Percentiles rank a stretch among this genome's conserved stretches.
Evolutionary conservation across 2,888 invertebrate species (phyloP).

Genomic region (Zygogramma bicolorata): DNA sequence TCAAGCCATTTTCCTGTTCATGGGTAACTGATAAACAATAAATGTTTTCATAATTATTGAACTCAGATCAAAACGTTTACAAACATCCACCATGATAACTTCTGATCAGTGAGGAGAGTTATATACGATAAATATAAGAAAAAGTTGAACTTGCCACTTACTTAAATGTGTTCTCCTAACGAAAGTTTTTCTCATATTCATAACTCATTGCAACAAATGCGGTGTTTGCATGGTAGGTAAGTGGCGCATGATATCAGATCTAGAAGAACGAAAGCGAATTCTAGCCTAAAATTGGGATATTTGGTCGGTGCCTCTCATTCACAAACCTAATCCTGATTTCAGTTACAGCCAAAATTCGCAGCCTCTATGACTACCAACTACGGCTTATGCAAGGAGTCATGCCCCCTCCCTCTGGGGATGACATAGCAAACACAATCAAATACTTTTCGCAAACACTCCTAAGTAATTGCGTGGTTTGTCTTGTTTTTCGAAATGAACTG

Average conservation of each 20-base stretch:
- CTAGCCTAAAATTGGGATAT: constrained; percentile 25
- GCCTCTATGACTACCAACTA: constrained; percentile 95
- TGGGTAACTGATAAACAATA: no score
- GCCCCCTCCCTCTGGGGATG: constrained; percentile 93
- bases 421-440: constrained; percentile 97
- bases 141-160: no score
- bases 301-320: constrained; percentile 35
- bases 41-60: no score
- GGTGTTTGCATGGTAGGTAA: constrained; percentile 34
- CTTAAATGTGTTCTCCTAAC: no score
- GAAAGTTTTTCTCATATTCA: no score
- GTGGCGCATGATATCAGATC: constrained; percentile 17
- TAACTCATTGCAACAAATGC: no score
- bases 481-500: neutral
- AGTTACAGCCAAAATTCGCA: constrained; percentile 99
- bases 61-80: no score
- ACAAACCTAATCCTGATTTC: constrained; percentile 31
- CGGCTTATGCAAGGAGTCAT: constrained; percentile 91
- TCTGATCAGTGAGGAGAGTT: no score
- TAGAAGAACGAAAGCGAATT: neutral
- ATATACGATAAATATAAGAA: no score
- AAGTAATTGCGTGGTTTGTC: constrained; percentile 70
- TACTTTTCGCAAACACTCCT: constrained; percentile 97
- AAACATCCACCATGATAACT: no score
- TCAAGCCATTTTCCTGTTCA: no score